A percentile compares a stretch with the other conserved stretches of the same genome.
Evolutionary conservation across 2,113 vertebrate species (phyloP).

Genomic region (Trogon surrucura): DNA sequence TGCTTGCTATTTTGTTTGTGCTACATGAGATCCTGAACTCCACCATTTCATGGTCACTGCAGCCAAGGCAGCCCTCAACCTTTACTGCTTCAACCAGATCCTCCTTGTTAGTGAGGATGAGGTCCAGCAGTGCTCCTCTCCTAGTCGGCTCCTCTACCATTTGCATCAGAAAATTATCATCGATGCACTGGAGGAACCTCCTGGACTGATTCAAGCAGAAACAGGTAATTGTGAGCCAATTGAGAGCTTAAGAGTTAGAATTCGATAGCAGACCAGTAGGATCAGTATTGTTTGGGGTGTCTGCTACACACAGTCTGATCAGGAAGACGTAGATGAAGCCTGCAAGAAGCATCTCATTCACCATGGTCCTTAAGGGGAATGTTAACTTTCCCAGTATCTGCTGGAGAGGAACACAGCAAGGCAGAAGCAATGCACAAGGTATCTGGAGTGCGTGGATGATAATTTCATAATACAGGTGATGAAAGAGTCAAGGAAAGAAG

Average conservation of each 20-base stretch:
- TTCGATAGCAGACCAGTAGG: background rate
- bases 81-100: too few relatives aligned
- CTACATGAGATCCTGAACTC: too few relatives aligned
- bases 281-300: background rate
- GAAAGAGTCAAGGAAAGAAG: background rate
- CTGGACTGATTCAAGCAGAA: too few relatives aligned
- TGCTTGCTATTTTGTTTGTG: too few relatives aligned
- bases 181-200: too few relatives aligned
- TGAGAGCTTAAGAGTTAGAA: background rate
- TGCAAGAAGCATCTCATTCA: background rate
- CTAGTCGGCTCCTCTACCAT: too few relatives aligned
- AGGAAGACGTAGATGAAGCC: background rate
- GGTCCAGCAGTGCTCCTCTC: too few relatives aligned
- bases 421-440: background rate
- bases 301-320: background rate
- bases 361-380: background rate
- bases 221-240: background rate
- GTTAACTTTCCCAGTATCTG: background rate
- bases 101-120: too few relatives aligned
- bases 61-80: too few relatives aligned
- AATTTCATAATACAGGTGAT: background rate
- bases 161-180: too few relatives aligned
- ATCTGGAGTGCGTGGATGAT: background rate
- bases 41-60: too few relatives aligned
- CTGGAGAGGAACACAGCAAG: background rate